Evolutionary conservation across 1,140 invertebrate species (phyloP), one percentile per base, ranked within the genome.

Genomic region (Eurosta solidaginis): DNA sequence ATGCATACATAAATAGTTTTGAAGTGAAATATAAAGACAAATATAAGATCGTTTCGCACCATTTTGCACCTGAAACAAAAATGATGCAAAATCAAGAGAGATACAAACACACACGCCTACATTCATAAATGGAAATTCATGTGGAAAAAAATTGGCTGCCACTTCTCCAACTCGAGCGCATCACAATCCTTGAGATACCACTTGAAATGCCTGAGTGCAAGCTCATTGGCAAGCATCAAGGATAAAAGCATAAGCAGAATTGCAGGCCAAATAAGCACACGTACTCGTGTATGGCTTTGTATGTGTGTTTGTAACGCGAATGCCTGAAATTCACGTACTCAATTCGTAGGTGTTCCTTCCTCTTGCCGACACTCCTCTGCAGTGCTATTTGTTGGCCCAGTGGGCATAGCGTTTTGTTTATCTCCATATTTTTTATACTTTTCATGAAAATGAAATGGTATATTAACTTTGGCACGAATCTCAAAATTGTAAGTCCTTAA

Each of bases 111-210:
- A n/a, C n/a, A n/a, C n/a, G n/a, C n/a, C n/a, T n/a, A n/a, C n/a
- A n/a, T n/a, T 68, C 33, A 20, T 33, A 68, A 68, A 40, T 40
- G 59, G 59, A 68, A 68, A 68, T 68, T 68, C 59, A 68, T 68
- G n/a, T 68, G 59, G n/a, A n/a, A 68, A 40, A 68, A 68, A 68
- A 68, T 68, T 68, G 59, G 59, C 59, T 68, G 33, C 29, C 20
- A n/a, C 33, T 68, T 29, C n/a, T n/a, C n/a, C n/a, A n/a, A n/a
- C 59, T 68, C 59, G 59, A 68, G 59, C 59, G 59, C 33, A 33
- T 68, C 59, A 68, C 59, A 68, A 68, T 68, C 27, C 59, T 68
- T 68, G 59, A 68, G 59, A 68, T 68, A 33, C 59, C 59, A 68
- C 59, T 68, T 68, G 59, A 36, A 68, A 68, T 68, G 59, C 59